phyloP scores from a whole-genome alignment of 1,140 invertebrate species.

The Papilio polytes region DNA sequence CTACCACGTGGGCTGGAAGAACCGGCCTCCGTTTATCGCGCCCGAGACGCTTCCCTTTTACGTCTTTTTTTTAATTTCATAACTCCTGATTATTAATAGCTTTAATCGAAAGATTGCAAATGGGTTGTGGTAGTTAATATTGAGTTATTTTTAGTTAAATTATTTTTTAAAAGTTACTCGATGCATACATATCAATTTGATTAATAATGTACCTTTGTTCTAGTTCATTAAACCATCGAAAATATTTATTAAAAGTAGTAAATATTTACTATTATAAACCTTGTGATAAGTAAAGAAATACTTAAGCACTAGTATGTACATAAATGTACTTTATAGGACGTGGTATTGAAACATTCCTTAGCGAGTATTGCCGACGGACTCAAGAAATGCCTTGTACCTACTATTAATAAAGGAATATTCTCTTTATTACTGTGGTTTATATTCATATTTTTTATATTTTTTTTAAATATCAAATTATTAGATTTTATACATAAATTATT shows the following conservation, averaged over 20 bases:
- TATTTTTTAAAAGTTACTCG: not conserved
- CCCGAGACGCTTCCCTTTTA: slow-evolving; percentile 60
- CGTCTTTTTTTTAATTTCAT: slow-evolving; percentile 61
- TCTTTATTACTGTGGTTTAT: not conserved
- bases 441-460: not conserved
- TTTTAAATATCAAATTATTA: too few species aligned
- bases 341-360: not conserved
- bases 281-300: not conserved
- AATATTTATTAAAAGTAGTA: not conserved
- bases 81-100: slow-evolving; percentile 13
- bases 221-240: too few species aligned
- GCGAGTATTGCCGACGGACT: not conserved
- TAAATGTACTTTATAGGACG: not conserved
- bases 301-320: not conserved
- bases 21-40: slow-evolving; percentile 62
- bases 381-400: not conserved
- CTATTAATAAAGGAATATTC: not conserved
- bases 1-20: slow-evolving; percentile 75
- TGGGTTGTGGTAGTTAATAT: not conserved
- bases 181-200: too few species aligned
- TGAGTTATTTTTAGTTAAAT: not conserved
- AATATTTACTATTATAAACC: not conserved
- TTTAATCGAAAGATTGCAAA: not conserved
- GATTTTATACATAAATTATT: too few species aligned
- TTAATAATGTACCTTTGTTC: too few species aligned